Evolutionary conservation across 2,113 vertebrate genomes (phyloP).

Genomic region (Proteles cristata): DNA sequence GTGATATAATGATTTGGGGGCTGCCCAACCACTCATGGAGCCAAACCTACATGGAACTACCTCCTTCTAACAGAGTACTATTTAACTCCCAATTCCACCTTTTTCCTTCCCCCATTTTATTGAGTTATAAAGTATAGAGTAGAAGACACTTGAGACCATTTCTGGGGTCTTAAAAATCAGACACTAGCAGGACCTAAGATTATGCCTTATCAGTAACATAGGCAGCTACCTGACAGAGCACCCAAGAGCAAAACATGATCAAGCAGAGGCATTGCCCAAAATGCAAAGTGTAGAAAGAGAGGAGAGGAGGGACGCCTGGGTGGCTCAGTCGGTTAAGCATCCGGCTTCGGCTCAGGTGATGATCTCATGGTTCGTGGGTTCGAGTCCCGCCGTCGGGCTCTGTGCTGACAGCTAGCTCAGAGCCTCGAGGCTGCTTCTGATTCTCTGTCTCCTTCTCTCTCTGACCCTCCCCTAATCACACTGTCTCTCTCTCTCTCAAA

Average conservation of each 20-base stretch:
- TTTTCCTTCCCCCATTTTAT: neutral
- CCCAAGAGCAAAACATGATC: neutral
- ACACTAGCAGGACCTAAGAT: neutral
- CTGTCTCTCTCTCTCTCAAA: too few species aligned
- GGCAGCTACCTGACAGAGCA: neutral
- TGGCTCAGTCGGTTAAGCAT: too few species aligned
- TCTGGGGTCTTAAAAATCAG: neutral
- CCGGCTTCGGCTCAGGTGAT: too few species aligned
- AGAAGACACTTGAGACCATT: neutral
- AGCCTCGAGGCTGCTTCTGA: too few species aligned
- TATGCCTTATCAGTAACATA: neutral
- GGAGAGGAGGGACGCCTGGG: neutral
- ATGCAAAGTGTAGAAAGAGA: neutral
- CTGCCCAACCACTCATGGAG: neutral
- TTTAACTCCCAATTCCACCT: neutral
- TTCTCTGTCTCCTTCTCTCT: too few species aligned
- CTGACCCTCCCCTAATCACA: too few species aligned
- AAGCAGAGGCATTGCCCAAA: constrained; percentile 22
- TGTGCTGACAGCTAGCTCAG: too few species aligned
- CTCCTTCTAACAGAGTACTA: neutral
- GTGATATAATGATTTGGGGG: neutral
- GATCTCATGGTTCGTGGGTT: too few species aligned
- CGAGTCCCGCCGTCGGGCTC: too few species aligned
- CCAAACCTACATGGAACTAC: neutral
- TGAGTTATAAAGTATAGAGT: neutral